Percentiles rank a stretch among this genome's conserved stretches.
Evolutionary conservation across 2,113 vertebrate species (phyloP).

Genomic region (Pseudorhombus dupliciocellatus): DNA sequence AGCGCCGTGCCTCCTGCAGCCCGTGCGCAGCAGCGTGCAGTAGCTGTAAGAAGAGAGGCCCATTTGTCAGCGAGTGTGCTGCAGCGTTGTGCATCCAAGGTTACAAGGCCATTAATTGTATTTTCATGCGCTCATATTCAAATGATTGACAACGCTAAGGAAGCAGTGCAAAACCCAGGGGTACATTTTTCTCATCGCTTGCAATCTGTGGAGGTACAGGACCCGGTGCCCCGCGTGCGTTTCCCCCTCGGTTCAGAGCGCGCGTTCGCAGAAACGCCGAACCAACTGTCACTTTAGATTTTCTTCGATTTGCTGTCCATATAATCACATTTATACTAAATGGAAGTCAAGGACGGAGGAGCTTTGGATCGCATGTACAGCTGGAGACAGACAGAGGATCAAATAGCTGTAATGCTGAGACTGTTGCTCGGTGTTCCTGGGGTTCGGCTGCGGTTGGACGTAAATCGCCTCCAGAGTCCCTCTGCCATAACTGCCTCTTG

Average conservation of each 20-base stretch:
- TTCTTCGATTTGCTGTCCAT: conserved; percentile 18
- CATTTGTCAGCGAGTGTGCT: conserved; percentile 38
- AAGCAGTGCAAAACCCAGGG: neutral
- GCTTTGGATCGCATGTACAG: conserved; percentile 34
- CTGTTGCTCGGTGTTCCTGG: conserved; percentile 32
- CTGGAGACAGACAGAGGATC: conserved; percentile 56
- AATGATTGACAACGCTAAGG: conserved; percentile 23
- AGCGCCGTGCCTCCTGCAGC: conserved; percentile 37
- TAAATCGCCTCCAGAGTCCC: conserved; percentile 49
- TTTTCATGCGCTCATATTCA: conserved; percentile 20
- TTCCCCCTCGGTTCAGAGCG: conserved; percentile 24
- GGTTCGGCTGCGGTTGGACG: conserved; percentile 56
- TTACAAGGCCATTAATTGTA: conserved; percentile 15
- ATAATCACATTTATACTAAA: conserved; percentile 50
- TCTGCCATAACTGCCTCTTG: conserved; percentile 37
- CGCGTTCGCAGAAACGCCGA: conserved; percentile 19
- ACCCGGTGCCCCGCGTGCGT: conserved; percentile 13
- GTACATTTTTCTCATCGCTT: conserved; percentile 11
- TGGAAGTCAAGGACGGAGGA: conserved; percentile 37
- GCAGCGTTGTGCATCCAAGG: conserved; percentile 11
- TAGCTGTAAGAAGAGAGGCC: conserved; percentile 27
- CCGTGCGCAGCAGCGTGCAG: conserved; percentile 24
- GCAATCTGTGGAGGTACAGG: conserved; percentile 5
- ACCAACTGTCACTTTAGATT: conserved; percentile 52
- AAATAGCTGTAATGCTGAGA: conserved; percentile 56